Percentiles rank a stretch among this genome's conserved stretches.
phyloP scores from a whole-genome alignment of 2,113 vertebrate species.

The Marmota monax region DNA sequence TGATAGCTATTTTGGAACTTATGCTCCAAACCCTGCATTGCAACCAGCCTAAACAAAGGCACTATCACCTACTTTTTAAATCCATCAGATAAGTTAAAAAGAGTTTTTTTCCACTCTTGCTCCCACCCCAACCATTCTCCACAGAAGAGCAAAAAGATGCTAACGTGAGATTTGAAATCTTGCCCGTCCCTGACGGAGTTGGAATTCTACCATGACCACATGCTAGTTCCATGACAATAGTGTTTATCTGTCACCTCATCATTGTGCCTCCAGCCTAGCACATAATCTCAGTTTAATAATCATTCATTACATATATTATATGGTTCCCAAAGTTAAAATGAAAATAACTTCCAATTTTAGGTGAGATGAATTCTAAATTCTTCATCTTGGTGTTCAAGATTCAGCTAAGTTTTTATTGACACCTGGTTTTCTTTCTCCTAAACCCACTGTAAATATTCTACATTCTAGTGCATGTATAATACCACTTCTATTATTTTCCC shows the following conservation, averaged over 20 bases:
- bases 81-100: no score
- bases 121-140: no score
- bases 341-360: constrained; percentile 26
- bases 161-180: neutral
- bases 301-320: neutral
- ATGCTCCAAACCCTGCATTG: neutral
- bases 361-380: neutral
- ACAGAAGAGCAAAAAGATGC: neutral
- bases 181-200: neutral
- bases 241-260: neutral
- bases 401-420: neutral
- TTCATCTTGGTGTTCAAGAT: neutral
- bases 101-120: neutral
- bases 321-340: constrained; percentile 12
- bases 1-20: neutral
- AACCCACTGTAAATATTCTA: neutral
- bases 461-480: neutral
- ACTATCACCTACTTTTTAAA: neutral
- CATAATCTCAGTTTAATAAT: neutral
- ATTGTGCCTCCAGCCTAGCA: neutral
- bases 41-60: neutral
- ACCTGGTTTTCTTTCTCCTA: neutral
- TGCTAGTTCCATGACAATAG: neutral
- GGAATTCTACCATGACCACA: no score
- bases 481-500: neutral